Conservation (phyloP, 2,113 vertebrate genomes). For the Ramphastos sulfuratus region DNA sequence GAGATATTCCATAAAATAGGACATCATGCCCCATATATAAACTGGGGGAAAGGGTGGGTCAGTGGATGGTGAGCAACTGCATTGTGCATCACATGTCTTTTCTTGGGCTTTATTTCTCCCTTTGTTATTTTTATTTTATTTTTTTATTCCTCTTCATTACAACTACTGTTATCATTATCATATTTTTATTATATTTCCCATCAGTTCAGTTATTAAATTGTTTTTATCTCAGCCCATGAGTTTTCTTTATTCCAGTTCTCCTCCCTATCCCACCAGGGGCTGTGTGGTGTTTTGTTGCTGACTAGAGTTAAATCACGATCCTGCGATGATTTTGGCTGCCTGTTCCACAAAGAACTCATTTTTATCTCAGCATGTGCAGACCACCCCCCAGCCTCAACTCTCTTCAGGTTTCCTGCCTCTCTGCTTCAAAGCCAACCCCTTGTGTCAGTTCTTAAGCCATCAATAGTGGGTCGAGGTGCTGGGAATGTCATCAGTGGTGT, state of each 20-base stretch:
- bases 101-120: not conserved
- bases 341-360: not conserved
- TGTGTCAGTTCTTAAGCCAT: fast-evolving
- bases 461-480: fast-evolving
- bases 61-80: too few species aligned
- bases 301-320: not conserved
- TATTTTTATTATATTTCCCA: not conserved
- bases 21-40: not conserved
- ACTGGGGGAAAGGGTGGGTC: not conserved
- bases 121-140: not conserved
- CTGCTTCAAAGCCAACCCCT: not conserved
- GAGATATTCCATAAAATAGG: not conserved
- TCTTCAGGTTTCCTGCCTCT: not conserved
- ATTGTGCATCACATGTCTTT: too few species aligned
- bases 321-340: fast-evolving
- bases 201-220: not conserved
- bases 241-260: too few species aligned
- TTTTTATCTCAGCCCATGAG: too few species aligned
- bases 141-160: not conserved
- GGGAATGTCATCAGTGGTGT: fast-evolving
- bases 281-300: not conserved
- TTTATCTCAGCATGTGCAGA: fast-evolving
- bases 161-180: not conserved
- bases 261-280: too few species aligned
- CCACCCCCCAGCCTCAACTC: fast-evolving